Conservation (phyloP, 1,140 invertebrate genomes). For the Matsumurasca onukii region DNA sequence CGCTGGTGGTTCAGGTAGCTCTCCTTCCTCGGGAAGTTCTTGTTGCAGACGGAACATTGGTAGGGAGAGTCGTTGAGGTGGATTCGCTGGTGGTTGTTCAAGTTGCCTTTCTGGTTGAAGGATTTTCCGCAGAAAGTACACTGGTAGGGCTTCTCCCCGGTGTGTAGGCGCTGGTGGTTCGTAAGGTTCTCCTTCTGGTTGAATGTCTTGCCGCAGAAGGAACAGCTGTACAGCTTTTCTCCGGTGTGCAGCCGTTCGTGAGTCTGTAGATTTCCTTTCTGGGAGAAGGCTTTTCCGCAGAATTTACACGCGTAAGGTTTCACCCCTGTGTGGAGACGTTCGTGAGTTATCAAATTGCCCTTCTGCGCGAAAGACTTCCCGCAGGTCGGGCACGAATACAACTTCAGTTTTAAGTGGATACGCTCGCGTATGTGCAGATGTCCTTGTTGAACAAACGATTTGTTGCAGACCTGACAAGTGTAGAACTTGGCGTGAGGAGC, state of each 20-base stretch:
- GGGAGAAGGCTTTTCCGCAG: neutral
- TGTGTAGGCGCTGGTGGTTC: neutral
- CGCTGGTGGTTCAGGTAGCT: too few relatives aligned
- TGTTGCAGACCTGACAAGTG: neutral
- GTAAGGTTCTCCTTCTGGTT: neutral
- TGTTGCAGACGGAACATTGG: conserved; percentile 54
- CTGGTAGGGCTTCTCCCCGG: neutral
- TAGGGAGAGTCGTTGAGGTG: conserved; percentile 52
- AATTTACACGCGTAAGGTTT: too few relatives aligned
- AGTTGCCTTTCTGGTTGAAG: neutral
- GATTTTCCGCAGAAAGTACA: neutral
- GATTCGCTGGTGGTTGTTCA: conserved; percentile 35
- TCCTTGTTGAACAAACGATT: neutral
- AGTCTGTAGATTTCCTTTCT: neutral
- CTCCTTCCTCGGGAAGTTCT: too few relatives aligned
- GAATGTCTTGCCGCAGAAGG: neutral
- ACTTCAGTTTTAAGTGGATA: neutral
- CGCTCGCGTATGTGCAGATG: neutral
- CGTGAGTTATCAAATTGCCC: neutral
- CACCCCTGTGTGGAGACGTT: neutral
- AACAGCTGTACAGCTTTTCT: neutral
- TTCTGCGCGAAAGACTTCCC: neutral
- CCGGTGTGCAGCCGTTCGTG: neutral
- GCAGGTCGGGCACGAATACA: neutral
- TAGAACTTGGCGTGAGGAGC: neutral